Base-by-base conservation (phyloP, 2,888 invertebrate species). In the Erebia aethiops region DNA sequence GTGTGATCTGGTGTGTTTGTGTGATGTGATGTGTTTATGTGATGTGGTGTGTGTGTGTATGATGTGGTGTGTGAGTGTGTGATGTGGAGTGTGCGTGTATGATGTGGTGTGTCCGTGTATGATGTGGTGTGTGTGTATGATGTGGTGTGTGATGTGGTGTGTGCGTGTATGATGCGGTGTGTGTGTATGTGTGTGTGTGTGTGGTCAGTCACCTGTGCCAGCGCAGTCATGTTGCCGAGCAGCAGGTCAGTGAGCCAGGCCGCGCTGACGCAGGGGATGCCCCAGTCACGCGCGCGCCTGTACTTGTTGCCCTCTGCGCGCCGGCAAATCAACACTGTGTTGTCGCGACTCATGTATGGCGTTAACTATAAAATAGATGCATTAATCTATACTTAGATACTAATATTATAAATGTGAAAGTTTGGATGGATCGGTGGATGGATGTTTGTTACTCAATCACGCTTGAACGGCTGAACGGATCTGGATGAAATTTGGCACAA, bases 221-320 rank as follows among this genome's bases (percentile, higher is more conserved):
- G 90, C 0, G 97, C 97, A 74, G 95, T 95, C 86, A 97, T 95
- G 86, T 98, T 97, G 0, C 99, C 99, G 70, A 98, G 95, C 83
- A 98, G 94, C 67, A 99, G 94, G 86, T 99, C 99, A 51, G 97
- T 98, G 75, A 99, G 91, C 99, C 99, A 99, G 77, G 97, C 96
- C 1, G 97, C 96, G 84, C 98, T 99, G 0, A 99, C 98, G 1
- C 98, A 96, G 1, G 98, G 97, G 54, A 97, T 96, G 80, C 96
- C 96, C 98, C 98, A 98, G 84, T 99, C 98, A 64, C 97, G 95
- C 0, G 99, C 99, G 78, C 97, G 97, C 74, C 95, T 94, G 88
- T 96, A 98, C 89, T 99, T 99, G 76, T 94, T 94, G 26, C 98
- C 98, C 75, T 98, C 98, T 0, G 96, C 95, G 77, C 97, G 97